These are phyloP conservation scores for Eurystomus gularis DNA, from an alignment of 2,113 vertebrate genomes.

Conservation along the genomic window DNA sequence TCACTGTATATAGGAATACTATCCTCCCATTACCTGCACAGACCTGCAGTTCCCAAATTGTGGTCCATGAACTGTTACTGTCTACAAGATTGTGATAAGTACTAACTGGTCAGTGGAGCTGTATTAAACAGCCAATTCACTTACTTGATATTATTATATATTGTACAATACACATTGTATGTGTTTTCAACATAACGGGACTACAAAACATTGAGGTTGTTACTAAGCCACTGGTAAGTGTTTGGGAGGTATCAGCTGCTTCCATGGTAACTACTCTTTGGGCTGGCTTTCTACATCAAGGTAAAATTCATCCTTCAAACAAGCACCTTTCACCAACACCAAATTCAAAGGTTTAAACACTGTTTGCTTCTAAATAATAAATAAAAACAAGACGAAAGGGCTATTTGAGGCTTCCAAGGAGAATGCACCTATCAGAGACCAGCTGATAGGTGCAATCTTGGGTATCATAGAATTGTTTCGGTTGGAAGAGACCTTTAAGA, in stretches of 20 bases:
- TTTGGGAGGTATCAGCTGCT: background rate
- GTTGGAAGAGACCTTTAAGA: too few relatives aligned
- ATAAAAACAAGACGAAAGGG: background rate
- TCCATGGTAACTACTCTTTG: background rate
- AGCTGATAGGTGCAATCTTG: background rate
- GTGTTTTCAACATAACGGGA: background rate
- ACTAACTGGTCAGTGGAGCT: background rate
- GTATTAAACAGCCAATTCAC: background rate
- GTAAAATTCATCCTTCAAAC: background rate
- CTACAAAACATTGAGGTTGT: background rate
- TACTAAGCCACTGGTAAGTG: background rate
- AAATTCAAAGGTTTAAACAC: background rate
- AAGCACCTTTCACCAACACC: background rate
- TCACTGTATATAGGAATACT: background rate
- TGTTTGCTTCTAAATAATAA: background rate
- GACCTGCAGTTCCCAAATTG: background rate
- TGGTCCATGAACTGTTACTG: background rate
- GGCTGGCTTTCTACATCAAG: background rate
- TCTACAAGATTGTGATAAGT: background rate
- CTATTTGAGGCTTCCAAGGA: background rate
- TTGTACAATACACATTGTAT: background rate
- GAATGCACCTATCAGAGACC: background rate
- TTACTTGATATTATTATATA: background rate
- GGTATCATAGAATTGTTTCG: background rate
- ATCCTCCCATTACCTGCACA: background rate